These are phyloP conservation scores for Scomberomorus guttatus DNA, from an alignment of 2,797 vertebrate genomes.

Conservation along the genomic window DNA sequence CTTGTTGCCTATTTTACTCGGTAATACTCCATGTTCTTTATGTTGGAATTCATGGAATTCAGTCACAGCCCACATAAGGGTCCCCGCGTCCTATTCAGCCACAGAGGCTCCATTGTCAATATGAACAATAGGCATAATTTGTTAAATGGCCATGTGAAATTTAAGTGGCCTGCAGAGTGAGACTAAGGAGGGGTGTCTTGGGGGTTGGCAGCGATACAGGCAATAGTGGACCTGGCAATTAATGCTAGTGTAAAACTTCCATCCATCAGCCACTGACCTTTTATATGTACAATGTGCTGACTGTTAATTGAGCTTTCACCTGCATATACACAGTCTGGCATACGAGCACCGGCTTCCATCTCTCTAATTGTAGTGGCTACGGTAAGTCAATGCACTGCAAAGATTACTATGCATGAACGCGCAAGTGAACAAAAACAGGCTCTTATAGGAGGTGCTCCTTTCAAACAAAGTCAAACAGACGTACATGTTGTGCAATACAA, in stretches of 20 bases:
- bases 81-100: slow-evolving; percentile 47
- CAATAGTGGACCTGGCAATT: slow-evolving; percentile 13
- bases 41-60: slow-evolving; percentile 72
- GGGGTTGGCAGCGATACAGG: slow-evolving; percentile 29
- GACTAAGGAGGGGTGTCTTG: slow-evolving; percentile 11
- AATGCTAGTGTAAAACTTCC: slow-evolving; percentile 15
- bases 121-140: slow-evolving; percentile 70
- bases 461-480: slow-evolving; percentile 10
- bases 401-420: not conserved
- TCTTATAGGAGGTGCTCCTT: not conserved
- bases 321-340: slow-evolving; percentile 11
- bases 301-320: slow-evolving; percentile 27
- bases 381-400: slow-evolving; percentile 3
- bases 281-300: slow-evolving; percentile 24
- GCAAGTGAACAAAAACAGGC: slow-evolving; percentile 1
- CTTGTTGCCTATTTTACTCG: slow-evolving; percentile 8
- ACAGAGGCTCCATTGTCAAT: slow-evolving; percentile 76
- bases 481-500: not conserved
- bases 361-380: not conserved
- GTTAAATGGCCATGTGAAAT: slow-evolving; percentile 68
- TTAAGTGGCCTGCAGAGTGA: slow-evolving; percentile 53
- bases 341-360: not conserved
- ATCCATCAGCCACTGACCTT: slow-evolving; percentile 28
- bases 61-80: slow-evolving; percentile 38
- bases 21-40: slow-evolving; percentile 32